These are phyloP conservation scores for Zaprionus tsacasi DNA, from an alignment of 1,140 invertebrate genomes.

Conservation along the genomic window DNA sequence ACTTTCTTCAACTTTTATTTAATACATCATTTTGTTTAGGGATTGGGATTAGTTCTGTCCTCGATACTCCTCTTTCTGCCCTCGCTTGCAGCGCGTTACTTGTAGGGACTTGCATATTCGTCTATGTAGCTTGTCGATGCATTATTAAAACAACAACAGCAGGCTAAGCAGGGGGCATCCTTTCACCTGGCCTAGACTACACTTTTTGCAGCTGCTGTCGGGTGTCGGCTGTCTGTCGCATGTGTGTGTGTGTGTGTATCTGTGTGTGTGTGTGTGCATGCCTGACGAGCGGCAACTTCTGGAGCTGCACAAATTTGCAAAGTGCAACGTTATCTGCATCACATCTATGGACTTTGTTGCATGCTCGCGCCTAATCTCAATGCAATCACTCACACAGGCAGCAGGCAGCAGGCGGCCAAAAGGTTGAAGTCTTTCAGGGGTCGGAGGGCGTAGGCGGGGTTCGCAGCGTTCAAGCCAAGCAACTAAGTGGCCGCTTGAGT, in stretches of 20 bases:
- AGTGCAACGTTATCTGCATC: conserved; percentile 76
- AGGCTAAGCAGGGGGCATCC: conserved; percentile 11
- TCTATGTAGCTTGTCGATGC: conserved; percentile 56
- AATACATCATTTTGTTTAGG: no score
- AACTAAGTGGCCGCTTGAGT: conserved; percentile 73
- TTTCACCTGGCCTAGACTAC: conserved; percentile 13
- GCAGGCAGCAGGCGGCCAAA: conserved; percentile 46
- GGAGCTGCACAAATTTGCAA: conserved; percentile 66
- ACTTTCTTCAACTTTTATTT: no score
- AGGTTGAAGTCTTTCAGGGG: conserved; percentile 8
- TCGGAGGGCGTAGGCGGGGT: conserved; percentile 15
- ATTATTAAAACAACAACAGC: conserved; percentile 70
- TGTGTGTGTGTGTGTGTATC: conserved; percentile 8
- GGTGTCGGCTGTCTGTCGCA: conserved; percentile 5
- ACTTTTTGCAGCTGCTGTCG: conserved; percentile 12
- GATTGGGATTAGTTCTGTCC: no score
- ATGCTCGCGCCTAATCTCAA: conserved; percentile 72
- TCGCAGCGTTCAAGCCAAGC: conserved; percentile 37
- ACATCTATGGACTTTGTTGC: conserved; percentile 61
- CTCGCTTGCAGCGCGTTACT: conserved; percentile 22
- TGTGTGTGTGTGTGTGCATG: conserved; percentile 7
- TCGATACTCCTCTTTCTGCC: not conserved
- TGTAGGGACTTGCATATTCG: conserved; percentile 19
- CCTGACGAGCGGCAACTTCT: conserved; percentile 19
- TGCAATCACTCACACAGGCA: conserved; percentile 71